Conservation (phyloP, 1,140 invertebrate species). For the Drosophila orosa region DNA sequence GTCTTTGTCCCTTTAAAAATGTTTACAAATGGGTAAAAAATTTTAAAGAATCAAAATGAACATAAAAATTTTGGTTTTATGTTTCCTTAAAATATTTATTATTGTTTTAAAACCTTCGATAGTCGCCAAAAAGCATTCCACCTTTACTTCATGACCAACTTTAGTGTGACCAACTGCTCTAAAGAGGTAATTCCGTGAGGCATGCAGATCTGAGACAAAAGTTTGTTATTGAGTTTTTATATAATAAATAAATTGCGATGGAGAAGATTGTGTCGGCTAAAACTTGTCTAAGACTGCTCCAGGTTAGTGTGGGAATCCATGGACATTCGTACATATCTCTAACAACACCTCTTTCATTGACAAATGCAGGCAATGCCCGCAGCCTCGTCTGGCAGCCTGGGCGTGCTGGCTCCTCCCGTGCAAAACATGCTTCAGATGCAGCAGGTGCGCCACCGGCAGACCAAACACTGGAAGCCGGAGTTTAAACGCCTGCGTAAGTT, state of each 20-base stretch:
- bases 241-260: slow-evolving; percentile 48
- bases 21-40: too few species aligned
- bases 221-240: slow-evolving; percentile 33
- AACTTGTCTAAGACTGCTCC: slow-evolving; percentile 59
- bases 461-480: slow-evolving; percentile 90
- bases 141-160: not conserved
- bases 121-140: too few species aligned
- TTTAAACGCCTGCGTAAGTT: slow-evolving; percentile 87
- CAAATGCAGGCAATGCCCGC: slow-evolving; percentile 34
- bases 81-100: too few species aligned
- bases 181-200: not conserved
- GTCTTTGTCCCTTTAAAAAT: too few species aligned
- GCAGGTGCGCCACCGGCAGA: slow-evolving; percentile 83
- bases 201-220: not conserved
- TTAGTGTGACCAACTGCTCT: not conserved
- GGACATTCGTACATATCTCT: not conserved
- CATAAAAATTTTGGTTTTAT: too few species aligned
- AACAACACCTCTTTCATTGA: slow-evolving; percentile 6
- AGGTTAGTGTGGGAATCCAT: slow-evolving; percentile 22
- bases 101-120: too few species aligned
- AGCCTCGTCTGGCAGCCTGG: slow-evolving; percentile 5
- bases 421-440: slow-evolving; percentile 66
- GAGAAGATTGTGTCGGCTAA: slow-evolving; percentile 52
- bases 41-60: too few species aligned
- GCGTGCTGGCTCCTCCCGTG: slow-evolving; percentile 43